A percentile compares a stretch with the other conserved stretches of the same genome.
phyloP scores from a whole-genome alignment of 2,888 invertebrate genomes.

The Acanthopleura granulata region DNA sequence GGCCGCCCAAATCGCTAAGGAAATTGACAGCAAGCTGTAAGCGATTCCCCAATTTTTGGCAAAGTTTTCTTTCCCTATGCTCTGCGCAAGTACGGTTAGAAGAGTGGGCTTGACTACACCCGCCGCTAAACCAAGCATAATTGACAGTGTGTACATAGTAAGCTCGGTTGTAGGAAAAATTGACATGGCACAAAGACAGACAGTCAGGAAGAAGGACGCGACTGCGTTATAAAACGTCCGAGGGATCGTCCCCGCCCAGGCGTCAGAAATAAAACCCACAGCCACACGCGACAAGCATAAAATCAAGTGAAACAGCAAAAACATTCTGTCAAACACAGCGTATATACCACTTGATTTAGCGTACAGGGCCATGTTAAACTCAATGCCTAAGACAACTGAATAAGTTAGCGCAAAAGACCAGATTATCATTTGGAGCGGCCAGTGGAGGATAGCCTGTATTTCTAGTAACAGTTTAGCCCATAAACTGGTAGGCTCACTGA shows the following conservation, averaged over 20 bases:
- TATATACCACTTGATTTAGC: not conserved
- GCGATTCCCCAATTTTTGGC: slow-evolving; percentile 8
- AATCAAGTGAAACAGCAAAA: not conserved
- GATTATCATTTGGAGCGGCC: not conserved
- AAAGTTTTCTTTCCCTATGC: not conserved
- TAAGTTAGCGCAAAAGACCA: not conserved
- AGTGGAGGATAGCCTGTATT: not conserved
- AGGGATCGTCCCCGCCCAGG: not conserved
- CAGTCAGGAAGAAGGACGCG: not conserved
- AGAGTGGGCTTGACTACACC: not conserved
- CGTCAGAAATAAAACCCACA: slow-evolving; percentile 1
- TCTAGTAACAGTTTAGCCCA: not conserved
- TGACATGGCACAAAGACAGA: not conserved
- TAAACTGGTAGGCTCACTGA: no score
- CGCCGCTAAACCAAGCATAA: not conserved
- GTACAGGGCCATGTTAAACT: not conserved
- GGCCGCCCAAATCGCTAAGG: not conserved
- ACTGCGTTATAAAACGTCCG: not conserved
- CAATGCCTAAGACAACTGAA: not conserved
- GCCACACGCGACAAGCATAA: not conserved
- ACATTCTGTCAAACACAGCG: not conserved
- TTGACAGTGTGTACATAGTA: not conserved
- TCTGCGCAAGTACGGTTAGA: not conserved
- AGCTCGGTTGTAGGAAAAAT: not conserved
- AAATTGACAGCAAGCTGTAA: not conserved